Evolutionary conservation across 2,113 vertebrate species (phyloP).

Genomic region (Callipepla californica): DNA sequence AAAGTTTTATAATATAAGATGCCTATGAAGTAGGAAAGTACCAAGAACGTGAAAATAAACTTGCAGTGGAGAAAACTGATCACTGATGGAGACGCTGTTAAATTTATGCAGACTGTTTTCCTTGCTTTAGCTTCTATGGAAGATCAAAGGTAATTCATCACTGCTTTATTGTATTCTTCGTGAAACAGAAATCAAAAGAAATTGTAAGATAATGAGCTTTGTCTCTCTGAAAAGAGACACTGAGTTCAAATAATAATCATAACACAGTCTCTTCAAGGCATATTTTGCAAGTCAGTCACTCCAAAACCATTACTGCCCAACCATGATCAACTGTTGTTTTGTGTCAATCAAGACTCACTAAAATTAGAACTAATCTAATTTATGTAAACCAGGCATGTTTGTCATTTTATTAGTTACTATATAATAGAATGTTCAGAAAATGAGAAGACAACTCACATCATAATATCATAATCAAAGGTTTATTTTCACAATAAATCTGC

Average conservation of each 20-base stretch:
- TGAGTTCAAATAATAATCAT: neutral
- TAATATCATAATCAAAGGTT: neutral
- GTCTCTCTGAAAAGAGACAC: neutral
- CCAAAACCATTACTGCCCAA: neutral
- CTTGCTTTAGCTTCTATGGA: neutral
- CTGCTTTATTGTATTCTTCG: neutral
- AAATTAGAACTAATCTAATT: neutral
- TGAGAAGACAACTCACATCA: neutral
- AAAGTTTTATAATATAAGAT: neutral
- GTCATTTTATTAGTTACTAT: neutral
- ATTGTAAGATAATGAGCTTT: neutral
- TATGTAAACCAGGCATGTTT: neutral
- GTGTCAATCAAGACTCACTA: neutral
- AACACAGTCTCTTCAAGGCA: neutral
- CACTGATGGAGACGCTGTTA: neutral
- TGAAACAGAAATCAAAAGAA: conserved; percentile 16
- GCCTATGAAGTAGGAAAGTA: neutral
- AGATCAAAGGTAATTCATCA: neutral
- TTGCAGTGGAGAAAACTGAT: neutral
- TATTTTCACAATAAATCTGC: neutral
- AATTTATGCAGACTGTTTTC: neutral
- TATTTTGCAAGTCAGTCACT: neutral
- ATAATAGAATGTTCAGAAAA: neutral
- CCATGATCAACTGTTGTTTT: neutral
- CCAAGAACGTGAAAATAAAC: neutral